A percentile compares a stretch with the other conserved stretches of the same genome.
Evolutionary conservation across 2,797 vertebrate species (phyloP).

Genomic region (Mus spretus): DNA sequence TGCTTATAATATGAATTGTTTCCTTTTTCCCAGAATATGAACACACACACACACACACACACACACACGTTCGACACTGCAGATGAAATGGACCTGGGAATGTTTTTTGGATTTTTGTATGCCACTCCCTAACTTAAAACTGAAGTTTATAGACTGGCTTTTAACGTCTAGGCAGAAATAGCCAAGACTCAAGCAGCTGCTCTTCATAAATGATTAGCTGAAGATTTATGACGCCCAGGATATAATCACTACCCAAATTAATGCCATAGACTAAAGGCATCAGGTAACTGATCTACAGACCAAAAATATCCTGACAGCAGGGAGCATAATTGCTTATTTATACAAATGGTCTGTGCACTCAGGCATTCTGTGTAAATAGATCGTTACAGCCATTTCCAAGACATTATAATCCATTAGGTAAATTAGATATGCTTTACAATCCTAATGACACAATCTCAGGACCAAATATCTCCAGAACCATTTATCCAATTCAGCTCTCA

Average conservation of each 20-base stretch:
- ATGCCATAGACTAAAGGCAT: slow-evolving; percentile 58
- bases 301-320: slow-evolving; percentile 72
- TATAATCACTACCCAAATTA: slow-evolving; percentile 72
- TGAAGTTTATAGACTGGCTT: slow-evolving; percentile 51
- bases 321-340: slow-evolving; percentile 80
- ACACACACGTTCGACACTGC: not conserved
- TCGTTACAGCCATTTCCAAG: slow-evolving; percentile 79
- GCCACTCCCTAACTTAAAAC: slow-evolving; percentile 32
- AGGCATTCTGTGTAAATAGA: slow-evolving; percentile 80
- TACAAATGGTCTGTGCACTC: slow-evolving; percentile 75
- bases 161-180: slow-evolving; percentile 51
- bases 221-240: slow-evolving; percentile 68
- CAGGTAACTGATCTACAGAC: slow-evolving; percentile 74
- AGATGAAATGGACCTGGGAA: not conserved
- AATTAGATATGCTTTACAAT: slow-evolving; percentile 78
- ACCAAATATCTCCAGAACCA: slow-evolving; percentile 72
- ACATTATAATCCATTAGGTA: slow-evolving; percentile 82
- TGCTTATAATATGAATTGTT: slow-evolving; percentile 9
- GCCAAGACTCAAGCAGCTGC: slow-evolving; percentile 17
- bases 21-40: slow-evolving; percentile 47
- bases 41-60: not conserved
- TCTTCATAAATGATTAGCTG: slow-evolving; percentile 66
- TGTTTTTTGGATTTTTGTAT: not conserved
- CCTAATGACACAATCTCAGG: slow-evolving; percentile 68
- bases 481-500: slow-evolving; percentile 53